Evolutionary conservation across 2,113 vertebrate species (phyloP).

Genomic region (Tyrannus savana): DNA sequence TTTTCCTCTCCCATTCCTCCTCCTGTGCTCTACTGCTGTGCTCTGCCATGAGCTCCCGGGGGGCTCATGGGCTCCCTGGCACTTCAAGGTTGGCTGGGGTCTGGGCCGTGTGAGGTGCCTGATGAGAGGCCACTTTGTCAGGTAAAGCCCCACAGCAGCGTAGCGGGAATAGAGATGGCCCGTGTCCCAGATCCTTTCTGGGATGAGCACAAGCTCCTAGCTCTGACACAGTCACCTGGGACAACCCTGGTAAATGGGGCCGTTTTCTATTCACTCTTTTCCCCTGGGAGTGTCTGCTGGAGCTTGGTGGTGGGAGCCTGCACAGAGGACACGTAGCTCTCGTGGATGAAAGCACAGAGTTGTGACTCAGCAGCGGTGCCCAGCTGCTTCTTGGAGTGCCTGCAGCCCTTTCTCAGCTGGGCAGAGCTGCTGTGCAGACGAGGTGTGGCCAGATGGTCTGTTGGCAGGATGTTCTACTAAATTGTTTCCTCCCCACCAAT

Average conservation of each 20-base stretch:
- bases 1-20: background rate
- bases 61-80: background rate
- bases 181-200: slow-evolving; percentile 1
- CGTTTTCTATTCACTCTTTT: background rate
- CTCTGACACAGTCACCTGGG: background rate
- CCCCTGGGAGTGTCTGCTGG: background rate
- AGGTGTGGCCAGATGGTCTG: background rate
- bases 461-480: background rate
- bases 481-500: background rate
- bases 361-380: background rate
- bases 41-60: background rate
- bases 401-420: background rate
- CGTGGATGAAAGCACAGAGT: background rate
- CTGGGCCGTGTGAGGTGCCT: background rate
- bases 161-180: background rate
- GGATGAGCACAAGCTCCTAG: slow-evolving; percentile 27
- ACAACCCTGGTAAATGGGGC: background rate
- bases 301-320: background rate
- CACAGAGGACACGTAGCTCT: background rate
- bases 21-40: background rate
- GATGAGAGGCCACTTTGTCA: background rate
- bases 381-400: background rate
- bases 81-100: background rate
- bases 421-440: background rate
- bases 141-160: background rate